Evolutionary conservation across 2,113 vertebrate genomes (phyloP), one percentile per base, ranked within the genome.

Genomic region (Pampusana beccarii): DNA sequence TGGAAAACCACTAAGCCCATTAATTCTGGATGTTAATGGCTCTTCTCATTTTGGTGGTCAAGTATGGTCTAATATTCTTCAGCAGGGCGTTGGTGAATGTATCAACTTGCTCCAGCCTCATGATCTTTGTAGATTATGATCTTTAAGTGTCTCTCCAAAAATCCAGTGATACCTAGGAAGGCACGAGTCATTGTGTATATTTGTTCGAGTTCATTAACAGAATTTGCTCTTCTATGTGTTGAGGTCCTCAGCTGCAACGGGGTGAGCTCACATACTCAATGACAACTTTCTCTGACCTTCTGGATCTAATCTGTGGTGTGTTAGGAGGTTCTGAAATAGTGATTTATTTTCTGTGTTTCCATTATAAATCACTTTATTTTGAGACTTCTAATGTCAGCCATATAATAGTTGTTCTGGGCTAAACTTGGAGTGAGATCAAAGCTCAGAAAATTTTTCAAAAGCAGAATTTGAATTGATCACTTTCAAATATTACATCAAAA

Each of bases 311-410:
- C 95, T 97, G 89, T 90, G 72, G 78, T 94, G 72, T 69, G 50
- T 94, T 93, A 91, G 93, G 80, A 96, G 91, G 92, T 96, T 97
- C 92, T 96, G 86, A 90, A 96, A 86, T 40, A 84, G 66, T 97
- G 96, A 97, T 97, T 97, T 98, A 95, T 97, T 98, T 97, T 94
- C 86, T 95, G 53, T 97, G 78, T 97, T 97, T 94, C 93, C 94
- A 28, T 96, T 97, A 93, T 93, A 97, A 96, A 96, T 95, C 64
- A 84, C 89, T 96, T 91, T 94, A 90, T 90, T 97, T 94, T 69
- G 93, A 95, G 94, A 62, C 85, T 88, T 95, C 86, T 95, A 92
- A 83, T 96, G 88, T 84, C 77, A 86, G 72, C 61, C 16, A 0
- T 89, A 13, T 96, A 94, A 84, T 61, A 86, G 81, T 90, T 83